Evolutionary conservation across 1,140 invertebrate species (phyloP), one percentile per base, ranked within the genome.

Genomic region (Drosophila rufa): DNA sequence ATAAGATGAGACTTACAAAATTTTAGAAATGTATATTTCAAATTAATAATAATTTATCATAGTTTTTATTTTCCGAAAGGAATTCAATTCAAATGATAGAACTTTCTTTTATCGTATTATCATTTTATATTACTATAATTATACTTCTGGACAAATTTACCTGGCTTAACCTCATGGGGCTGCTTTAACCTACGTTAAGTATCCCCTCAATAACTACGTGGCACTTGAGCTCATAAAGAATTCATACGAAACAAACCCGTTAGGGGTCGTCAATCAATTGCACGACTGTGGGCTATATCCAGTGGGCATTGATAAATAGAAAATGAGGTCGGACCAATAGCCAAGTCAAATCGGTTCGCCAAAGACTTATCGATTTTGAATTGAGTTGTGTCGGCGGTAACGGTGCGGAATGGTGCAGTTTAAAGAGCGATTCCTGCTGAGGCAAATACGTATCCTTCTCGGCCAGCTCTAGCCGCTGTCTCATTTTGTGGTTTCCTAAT

Each of bases 401-500:
- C 19, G n/a, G 15, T 40, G 14, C 42, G 33, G 38, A 27, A 22
- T 19, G n/a, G 15, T 47, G 12, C 42, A 22, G 53, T 27, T 59
- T 71, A 43, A 69, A 71, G 65, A 25, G 33, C 51, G 3, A 22
- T 48, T 47, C 45, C 38, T 38, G 40, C 40, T 58, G 25, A 45
- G 43, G 36, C 50, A 33, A 48, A 40, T 14, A 7, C 33, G 25
- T 17, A 45, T 59, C 22, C 67, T 43, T 11, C 51, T 43, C 25
- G 36, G 17, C 25, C 65, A 12, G 27, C 36, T 45, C 45, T 55
- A 8, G 7, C 46, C 11, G 36, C 40, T 30, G 53, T 33, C 58
- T 64, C 71, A 56, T 75, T 70, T 75, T 56, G 70, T 9, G 71
- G 58, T 75, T 56, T 55, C 27, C 36, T 56, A 75, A 75, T 61